Percentiles rank a stretch among this genome's conserved stretches.
These are phyloP conservation scores for Megathymus violae DNA, from an alignment of 1,140 invertebrate species.

Conservation along the genomic window DNA sequence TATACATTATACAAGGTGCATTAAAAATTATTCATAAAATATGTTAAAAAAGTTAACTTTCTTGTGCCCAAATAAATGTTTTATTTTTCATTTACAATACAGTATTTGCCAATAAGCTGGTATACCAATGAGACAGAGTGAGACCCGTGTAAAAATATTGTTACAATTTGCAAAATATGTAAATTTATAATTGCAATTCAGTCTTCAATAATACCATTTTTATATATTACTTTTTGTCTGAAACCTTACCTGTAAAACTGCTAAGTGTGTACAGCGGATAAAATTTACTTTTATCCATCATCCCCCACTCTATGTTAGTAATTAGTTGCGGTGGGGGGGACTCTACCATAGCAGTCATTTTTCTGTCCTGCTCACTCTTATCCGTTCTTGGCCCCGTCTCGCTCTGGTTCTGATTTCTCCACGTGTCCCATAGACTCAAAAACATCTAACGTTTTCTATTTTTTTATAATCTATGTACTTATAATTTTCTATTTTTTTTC, in stretches of 20 bases:
- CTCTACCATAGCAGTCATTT: slow-evolving; percentile 82
- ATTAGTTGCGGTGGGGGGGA: slow-evolving; percentile 87
- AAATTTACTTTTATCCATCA: slow-evolving; percentile 98
- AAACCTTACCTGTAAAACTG: slow-evolving; percentile 80
- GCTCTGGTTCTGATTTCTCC: slow-evolving; percentile 22
- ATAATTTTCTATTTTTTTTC: slow-evolving; percentile 27
- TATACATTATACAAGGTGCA: too few species aligned
- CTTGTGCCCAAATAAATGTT: too few species aligned
- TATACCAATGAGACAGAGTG: too few species aligned
- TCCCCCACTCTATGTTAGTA: slow-evolving; percentile 98
- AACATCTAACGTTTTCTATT: slow-evolving; percentile 51
- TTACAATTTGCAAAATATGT: too few species aligned
- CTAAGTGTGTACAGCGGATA: slow-evolving; percentile 95
- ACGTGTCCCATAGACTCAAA: slow-evolving; percentile 54
- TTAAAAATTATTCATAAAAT: too few species aligned
- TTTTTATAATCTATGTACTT: slow-evolving; percentile 19
- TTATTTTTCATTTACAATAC: too few species aligned
- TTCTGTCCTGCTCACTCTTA: slow-evolving; percentile 35
- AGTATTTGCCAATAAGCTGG: too few species aligned
- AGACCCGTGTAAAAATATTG: too few species aligned
- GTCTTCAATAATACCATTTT: too few species aligned
- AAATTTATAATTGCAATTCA: too few species aligned
- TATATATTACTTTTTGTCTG: too few species aligned
- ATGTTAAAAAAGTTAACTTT: too few species aligned
- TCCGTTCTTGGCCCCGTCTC: slow-evolving; percentile 33